Conservation (phyloP, 2,888 invertebrate species). For the Cryptops parisi region DNA sequence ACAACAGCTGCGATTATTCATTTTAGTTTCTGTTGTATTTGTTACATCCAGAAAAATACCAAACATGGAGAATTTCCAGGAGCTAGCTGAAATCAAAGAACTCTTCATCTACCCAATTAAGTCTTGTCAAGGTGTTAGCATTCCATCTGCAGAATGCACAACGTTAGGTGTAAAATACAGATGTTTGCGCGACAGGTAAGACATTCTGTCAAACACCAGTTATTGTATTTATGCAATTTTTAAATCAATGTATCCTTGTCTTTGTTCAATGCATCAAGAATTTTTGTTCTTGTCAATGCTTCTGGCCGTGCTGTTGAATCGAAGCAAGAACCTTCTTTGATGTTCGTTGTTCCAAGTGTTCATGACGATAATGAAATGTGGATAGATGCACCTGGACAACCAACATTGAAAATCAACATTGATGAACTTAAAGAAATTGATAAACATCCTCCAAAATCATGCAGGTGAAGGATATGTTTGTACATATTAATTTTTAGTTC, state of each 20-base stretch:
- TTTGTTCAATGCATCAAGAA: too few relatives aligned
- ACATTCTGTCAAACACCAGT: too few relatives aligned
- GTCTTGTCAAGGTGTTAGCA: neutral
- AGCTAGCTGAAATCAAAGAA: too few relatives aligned
- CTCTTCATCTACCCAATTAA: constrained; percentile 2
- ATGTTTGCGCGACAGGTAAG: neutral
- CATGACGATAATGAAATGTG: constrained; percentile 13
- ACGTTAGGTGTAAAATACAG: neutral
- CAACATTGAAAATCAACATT: constrained; percentile 11
- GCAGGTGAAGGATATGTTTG: too few relatives aligned
- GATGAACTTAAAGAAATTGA: neutral
- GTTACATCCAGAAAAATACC: too few relatives aligned
- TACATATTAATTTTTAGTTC: too few relatives aligned
- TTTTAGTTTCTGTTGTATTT: too few relatives aligned
- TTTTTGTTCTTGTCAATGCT: constrained; percentile 9
- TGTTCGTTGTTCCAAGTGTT: constrained; percentile 13
- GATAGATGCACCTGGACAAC: constrained; percentile 14
- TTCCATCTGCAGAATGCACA: neutral
- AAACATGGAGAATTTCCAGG: too few relatives aligned
- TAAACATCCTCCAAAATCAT: too few relatives aligned
- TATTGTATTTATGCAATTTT: too few relatives aligned
- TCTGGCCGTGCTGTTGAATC: constrained; percentile 13
- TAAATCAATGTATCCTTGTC: too few relatives aligned
- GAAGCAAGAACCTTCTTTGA: constrained; percentile 12
- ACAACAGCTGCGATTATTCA: too few relatives aligned